A percentile compares a stretch with the other conserved stretches of the same genome.
Evolutionary conservation across 1,140 invertebrate genomes (phyloP).

Genomic region (Drosophila equinoxialis): DNA sequence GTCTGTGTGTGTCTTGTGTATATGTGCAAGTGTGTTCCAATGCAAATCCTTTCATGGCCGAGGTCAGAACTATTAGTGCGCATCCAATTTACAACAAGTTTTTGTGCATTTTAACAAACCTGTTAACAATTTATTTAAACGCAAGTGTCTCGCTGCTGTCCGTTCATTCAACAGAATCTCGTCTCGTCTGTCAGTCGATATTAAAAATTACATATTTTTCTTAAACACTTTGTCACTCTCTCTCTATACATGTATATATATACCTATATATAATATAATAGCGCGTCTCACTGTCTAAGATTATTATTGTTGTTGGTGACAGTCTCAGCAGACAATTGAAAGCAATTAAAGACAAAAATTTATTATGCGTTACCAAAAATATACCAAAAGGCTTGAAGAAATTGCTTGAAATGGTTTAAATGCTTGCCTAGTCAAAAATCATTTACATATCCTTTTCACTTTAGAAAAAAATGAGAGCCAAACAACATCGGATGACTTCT

Average conservation of each 20-base stretch:
- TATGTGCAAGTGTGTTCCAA: constrained; percentile 32
- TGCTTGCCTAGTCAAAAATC: no score
- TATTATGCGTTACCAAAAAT: no score
- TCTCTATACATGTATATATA: background rate
- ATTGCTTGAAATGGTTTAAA: no score
- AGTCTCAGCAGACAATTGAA: no score
- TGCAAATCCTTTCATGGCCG: constrained; percentile 79
- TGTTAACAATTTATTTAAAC: constrained; percentile 67
- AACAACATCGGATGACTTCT: no score
- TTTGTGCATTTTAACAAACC: constrained; percentile 44
- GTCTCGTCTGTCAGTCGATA: background rate
- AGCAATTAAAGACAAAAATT: no score
- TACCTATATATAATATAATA: background rate
- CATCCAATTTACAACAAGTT: constrained; percentile 67
- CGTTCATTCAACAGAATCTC: constrained; percentile 28
- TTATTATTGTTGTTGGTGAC: no score
- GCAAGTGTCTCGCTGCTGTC: constrained; percentile 48
- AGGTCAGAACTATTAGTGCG: constrained; percentile 77
- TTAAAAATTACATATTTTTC: constrained; percentile 66
- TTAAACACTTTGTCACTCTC: constrained; percentile 64
- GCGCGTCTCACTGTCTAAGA: background rate
- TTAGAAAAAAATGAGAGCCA: no score
- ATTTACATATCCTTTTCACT: no score
- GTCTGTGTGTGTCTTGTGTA: constrained; percentile 12
- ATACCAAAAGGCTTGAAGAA: no score